Evolutionary conservation across 2,888 invertebrate species (phyloP), one percentile per base, ranked within the genome.

Genomic region (Strigamia transsilvanica): DNA sequence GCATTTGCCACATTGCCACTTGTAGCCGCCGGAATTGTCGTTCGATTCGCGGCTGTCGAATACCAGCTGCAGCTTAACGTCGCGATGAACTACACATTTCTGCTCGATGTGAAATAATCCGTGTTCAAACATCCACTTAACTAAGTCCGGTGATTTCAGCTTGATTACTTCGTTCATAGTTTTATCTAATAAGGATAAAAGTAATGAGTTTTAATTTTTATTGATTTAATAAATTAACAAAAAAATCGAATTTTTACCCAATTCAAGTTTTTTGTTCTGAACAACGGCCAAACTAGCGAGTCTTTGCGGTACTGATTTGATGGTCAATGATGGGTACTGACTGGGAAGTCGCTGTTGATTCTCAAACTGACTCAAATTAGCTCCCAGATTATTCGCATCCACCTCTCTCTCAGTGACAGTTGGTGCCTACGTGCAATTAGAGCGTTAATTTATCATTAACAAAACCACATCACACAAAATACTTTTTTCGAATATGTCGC

Each of bases 121-220:
- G 41, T 83, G 84, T 42, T 83, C 83, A 51, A 83, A 79, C 83
- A 83, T 82, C 83, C 83, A 83, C 41, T 83, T 83, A 27, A 84
- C 83, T 79, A 83, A 61, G 12, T 56, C 73, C 4, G 82, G 23
- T 46, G 77, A 18, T n/a, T 42, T 27, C 32, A 77, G 82, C 7
- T 73, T 23, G 3, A 82, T 7, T 4, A 82, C 78, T 21, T 56
- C 56, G n/a, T 78, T 73, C 82, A 82, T 78, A 6, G 78, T 82
- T 42, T 41, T 82, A 42, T 82, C 82, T 82, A 27, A 42, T 21
- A 34, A 15, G 18, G 18, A 18, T 21, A 34, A 27, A 81, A 41
- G 23, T 66, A 73, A 73, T 2, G 10, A 82, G 61, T 13, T n/a
- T 4, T 23, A 80, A 46, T 21, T 82, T 23, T 78, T 3, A 78